phyloP scores from a whole-genome alignment of 2,113 vertebrate species.

The Dryoscopus gambensis region DNA sequence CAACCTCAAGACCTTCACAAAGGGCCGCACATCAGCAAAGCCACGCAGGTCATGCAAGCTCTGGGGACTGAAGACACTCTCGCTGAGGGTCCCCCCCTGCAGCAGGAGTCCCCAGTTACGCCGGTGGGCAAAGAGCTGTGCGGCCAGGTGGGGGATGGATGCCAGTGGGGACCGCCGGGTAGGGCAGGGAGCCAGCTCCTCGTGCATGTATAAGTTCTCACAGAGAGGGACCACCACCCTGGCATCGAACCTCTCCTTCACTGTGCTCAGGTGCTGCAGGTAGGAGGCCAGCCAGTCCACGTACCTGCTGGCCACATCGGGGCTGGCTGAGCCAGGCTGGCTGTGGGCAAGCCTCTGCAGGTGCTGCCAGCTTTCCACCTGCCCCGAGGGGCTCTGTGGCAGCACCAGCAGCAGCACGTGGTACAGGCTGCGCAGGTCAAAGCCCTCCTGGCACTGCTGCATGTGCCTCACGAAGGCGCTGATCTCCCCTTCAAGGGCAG shows the following conservation, averaged over 20 bases:
- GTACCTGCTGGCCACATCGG: not conserved
- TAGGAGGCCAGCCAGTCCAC: conserved; percentile 56
- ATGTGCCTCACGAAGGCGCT: not conserved
- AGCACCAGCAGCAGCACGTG: not conserved
- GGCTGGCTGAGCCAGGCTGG: not conserved
- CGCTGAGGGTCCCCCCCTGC: not conserved
- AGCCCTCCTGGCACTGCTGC: not conserved
- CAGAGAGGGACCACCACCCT: conserved; percentile 51
- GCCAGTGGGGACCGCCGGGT: rapidly evolving
- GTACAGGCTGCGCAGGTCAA: conserved; percentile 1
- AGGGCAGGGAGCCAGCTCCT: not conserved
- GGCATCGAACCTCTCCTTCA: conserved; percentile 42
- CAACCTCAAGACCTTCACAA: conserved; percentile 29
- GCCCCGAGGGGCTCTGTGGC: not conserved
- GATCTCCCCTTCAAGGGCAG: conserved; percentile 22
- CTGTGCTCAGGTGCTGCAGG: not conserved
- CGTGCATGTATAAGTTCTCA: conserved; percentile 32
- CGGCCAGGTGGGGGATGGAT: not conserved
- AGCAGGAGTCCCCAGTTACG: conserved; percentile 57
- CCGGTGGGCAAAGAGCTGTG: conserved; percentile 25
- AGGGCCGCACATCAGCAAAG: not conserved
- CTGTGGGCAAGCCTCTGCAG: not conserved
- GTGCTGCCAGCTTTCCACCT: conserved; percentile 41
- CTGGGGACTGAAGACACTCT: not conserved
- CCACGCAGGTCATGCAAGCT: not conserved